Evolutionary conservation across 2,113 vertebrate species (phyloP).

Genomic region (Coracopsis vasa): DNA sequence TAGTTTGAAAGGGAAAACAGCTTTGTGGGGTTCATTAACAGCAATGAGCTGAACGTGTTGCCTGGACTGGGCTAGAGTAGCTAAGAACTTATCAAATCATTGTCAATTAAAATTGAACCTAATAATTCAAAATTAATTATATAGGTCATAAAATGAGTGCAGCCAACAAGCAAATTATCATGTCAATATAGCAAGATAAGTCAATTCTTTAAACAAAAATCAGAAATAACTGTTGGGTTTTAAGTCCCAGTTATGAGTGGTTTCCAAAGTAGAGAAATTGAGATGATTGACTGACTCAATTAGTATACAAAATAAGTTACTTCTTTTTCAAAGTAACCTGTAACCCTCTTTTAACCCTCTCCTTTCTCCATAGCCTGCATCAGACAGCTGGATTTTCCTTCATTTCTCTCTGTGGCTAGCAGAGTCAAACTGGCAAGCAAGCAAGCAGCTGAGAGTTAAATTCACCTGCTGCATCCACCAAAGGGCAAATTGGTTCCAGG

Average conservation of each 20-base stretch:
- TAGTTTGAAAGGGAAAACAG: neutral
- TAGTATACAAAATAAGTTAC: neutral
- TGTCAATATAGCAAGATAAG: neutral
- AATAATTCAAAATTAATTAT: conserved; percentile 23
- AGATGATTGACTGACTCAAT: neutral
- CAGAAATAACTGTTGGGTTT: neutral
- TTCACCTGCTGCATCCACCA: neutral
- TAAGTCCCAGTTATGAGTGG: neutral
- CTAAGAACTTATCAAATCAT: conserved; percentile 19
- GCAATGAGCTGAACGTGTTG: neutral
- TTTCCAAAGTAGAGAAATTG: neutral
- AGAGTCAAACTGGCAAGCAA: neutral
- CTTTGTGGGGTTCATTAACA: neutral
- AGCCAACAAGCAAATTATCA: neutral
- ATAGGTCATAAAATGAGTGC: neutral
- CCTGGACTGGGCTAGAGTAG: neutral
- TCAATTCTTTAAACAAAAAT: conserved; percentile 16
- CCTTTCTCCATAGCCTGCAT: neutral
- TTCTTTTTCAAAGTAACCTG: neutral
- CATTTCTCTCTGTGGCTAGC: neutral
- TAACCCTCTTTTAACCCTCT: neutral
- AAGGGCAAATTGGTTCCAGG: neutral
- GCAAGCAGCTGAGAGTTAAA: neutral
- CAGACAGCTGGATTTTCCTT: neutral
- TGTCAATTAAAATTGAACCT: conserved; percentile 36